Base-by-base conservation (phyloP, 2,888 invertebrate genomes). In the Lamellibrachia satsuma region DNA sequence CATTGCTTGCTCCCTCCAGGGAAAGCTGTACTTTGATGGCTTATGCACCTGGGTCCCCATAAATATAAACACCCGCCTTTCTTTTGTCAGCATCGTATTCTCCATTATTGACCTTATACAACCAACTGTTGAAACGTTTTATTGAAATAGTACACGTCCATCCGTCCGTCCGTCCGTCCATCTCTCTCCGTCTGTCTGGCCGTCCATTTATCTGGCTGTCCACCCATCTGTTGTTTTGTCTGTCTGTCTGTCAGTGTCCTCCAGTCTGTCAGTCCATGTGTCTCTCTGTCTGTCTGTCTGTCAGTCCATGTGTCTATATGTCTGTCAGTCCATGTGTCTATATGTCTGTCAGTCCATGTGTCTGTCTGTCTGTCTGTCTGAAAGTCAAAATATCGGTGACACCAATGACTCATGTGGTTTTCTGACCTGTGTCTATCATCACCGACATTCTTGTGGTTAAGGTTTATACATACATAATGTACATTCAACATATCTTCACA, bases 21-120 rank as follows among this genome's bases (percentile, higher is more conserved):
- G 22, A 22, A 39, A 75, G n/a, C 75, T 11, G 22, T 75, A 11
- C 75, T 75, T 75, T 75, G 75, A 75, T 75, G 75, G 6, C 75
- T 75, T 75, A 75, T 75, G 75, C 75, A 22, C 22, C 75, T 75
- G 75, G 75, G 75, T 75, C 75, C 60, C 75, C 75, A 75, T 75
- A 75, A 75, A 75, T 75, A 75, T 75, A 15, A 75, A 75, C 22
- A 22, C 75, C 75, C n/a, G 75, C n/a, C 22, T 75, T 75, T 57
- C 57, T 75, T 75, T 75, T 6, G 15, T 22, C 15, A 22, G n/a
- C n/a, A n/a, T 75, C 22, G 11, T 6, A 22, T 0, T 7, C 57
- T 57, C 57, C 57, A 57, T 6, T 75, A 22, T 15, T 75, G 75
- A 75, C 22, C 39, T 75, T 11, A 22, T 75, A n/a, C 22, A 75